Evolutionary conservation across 2,797 vertebrate species (phyloP).

Genomic region (Hybognathus amarus): DNA sequence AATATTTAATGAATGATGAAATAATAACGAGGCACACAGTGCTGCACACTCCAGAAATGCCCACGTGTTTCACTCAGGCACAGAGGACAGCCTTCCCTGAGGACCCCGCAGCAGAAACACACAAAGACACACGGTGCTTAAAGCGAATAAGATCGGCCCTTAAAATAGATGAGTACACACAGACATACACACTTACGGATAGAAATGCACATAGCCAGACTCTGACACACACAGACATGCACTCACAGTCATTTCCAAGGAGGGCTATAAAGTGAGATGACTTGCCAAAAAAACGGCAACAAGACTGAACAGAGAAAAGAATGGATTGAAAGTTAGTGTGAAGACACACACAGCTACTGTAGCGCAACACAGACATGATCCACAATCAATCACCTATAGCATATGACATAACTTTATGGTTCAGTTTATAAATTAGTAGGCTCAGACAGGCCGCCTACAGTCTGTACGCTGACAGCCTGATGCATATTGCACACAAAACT

Average conservation of each 20-base stretch:
- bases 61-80: slow-evolving; percentile 51
- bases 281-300: slow-evolving; percentile 31
- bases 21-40: slow-evolving; percentile 62
- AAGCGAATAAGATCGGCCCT: slow-evolving; percentile 56
- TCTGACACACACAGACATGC: slow-evolving; percentile 27
- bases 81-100: slow-evolving; percentile 45
- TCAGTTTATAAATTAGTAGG: slow-evolving; percentile 11
- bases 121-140: slow-evolving; percentile 49
- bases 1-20: slow-evolving; percentile 68
- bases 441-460: not conserved
- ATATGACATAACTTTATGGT: slow-evolving; percentile 6
- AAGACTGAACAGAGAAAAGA: slow-evolving; percentile 34
- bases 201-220: slow-evolving; percentile 24
- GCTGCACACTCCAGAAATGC: slow-evolving; percentile 58
- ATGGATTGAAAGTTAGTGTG: slow-evolving; percentile 24
- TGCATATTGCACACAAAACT: slow-evolving; percentile 29
- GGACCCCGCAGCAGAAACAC: slow-evolving; percentile 50
- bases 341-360: slow-evolving; percentile 11
- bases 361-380: slow-evolving; percentile 21
- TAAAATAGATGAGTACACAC: slow-evolving; percentile 49
- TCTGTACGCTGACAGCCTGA: slow-evolving; percentile 7
- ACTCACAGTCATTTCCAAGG: slow-evolving; percentile 30
- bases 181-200: slow-evolving; percentile 17
- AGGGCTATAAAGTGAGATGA: slow-evolving; percentile 35
- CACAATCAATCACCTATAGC: slow-evolving; percentile 12